Evolutionary conservation across 2,113 vertebrate species (phyloP), one percentile per base, ranked within the genome.

Genomic region (Gasterosteus aculeatus): DNA sequence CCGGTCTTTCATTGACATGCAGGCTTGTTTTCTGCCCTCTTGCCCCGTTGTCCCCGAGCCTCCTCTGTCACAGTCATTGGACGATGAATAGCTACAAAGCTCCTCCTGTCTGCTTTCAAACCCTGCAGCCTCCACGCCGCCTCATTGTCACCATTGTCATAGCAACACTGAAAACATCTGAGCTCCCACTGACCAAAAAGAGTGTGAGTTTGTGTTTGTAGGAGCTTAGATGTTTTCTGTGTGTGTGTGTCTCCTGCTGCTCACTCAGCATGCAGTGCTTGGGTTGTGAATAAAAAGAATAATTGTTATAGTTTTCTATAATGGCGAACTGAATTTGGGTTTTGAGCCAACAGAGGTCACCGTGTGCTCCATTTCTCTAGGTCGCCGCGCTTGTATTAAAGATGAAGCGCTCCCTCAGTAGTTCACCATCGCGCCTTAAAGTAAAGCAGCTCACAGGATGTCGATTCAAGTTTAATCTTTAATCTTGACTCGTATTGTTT

Each of bases 141-240:
- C 63, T 68, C 81, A 87, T 91, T 92, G 81, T 93, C 74, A 69
- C 35, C 62, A 86, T 87, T 80, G 90, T 81, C 89, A 92, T 92
- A 87, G 88, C 88, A 92, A 93, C 92, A 75, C 46, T n/a, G 53
- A 88, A 91, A 92, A 89, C 85, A 88, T 90, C 86, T 82, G 63
- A 82, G 75, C 70, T 81, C 71, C 35, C 62, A 77, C 54, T 35
- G 81, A 73, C 59, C 82, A 84, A 80, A 89, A 88, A 85, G 85
- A 88, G 80, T 81, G 42, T 31, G 29, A 59, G 19, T 74, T 78
- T 81, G 42, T 44, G 26, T 76, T 57, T 60, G 46, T 75, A 44
- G 72, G 35, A 7, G 35, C 35, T 38, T 38, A 38, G 35, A 38
- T 38, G 35, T 38, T 7, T 38, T 38, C 35, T 2, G 78, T 80